Base-by-base conservation (phyloP, 2,888 invertebrate species). In the Hanleya hanleyi region DNA sequence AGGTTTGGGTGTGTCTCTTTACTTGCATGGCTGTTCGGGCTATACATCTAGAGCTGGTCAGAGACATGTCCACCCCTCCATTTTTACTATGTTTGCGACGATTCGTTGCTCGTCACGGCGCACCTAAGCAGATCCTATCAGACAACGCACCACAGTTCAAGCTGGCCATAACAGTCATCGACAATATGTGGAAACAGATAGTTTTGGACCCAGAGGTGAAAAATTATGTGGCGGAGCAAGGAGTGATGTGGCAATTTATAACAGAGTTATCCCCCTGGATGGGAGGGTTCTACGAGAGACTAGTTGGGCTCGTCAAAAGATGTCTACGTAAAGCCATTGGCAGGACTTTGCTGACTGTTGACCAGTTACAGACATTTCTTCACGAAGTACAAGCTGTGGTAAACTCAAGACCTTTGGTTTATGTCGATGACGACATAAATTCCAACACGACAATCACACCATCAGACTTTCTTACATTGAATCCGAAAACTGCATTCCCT, bases 381-480 rank as follows among this genome's bases (percentile, higher is more conserved):
- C 64, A 70, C 50, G 74, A 74, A 51, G 29, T 47, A n/a, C 67
- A 74, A 41, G 22, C 64, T 1, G 67, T 74, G 2, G 22, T 74
- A n/a, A 74, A 71, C 51, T 71, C 70, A 26, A 67, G 74, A 51
- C 74, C 71, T 1, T 36, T 74, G 9, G 51, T 74, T 29, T 74
- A 74, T 50, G 33, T 74, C 15, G 68, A 35, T 35, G 65, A 71
- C 29, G 71, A 74, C n/a, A 68, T 74, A 6, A 64, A 74, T 51
- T 74, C 71, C 15, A 69, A 22, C 33, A 65, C 71, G 15, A 26
- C 75, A 26, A 37, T 71, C 18, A 41, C 71, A n/a, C 75, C 71
- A 5, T 12, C 9, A 12, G 9, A 41, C 18, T 41, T 41, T 41
- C 41, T 41, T 18, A 12, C 41, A 12, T 18, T 32, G 41, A 41